These are phyloP conservation scores for Ciconia maguari DNA, from an alignment of 2,113 vertebrate species.

Conservation along the genomic window DNA sequence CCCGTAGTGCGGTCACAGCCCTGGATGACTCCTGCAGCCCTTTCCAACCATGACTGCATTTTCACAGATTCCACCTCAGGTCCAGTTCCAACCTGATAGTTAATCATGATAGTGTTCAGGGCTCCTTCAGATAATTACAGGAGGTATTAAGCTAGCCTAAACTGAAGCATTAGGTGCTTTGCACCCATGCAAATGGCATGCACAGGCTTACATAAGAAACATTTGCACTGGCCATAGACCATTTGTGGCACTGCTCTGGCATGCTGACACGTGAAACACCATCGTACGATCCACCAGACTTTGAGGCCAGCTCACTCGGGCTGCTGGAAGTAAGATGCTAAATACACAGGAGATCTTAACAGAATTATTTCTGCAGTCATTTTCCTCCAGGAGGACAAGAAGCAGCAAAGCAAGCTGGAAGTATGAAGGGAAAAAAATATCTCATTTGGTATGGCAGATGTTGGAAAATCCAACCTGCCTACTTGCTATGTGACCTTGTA, in stretches of 20 bases:
- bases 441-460: rapidly evolving
- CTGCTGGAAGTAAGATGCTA: background rate
- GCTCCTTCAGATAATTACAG: background rate
- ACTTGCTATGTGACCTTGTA: background rate
- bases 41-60: constrained; percentile 6
- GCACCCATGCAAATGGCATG: background rate
- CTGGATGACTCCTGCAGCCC: background rate
- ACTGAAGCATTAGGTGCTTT: background rate
- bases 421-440: background rate
- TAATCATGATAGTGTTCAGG: background rate
- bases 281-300: background rate
- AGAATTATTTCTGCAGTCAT: background rate
- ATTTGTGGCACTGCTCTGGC: background rate
- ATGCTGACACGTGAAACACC: background rate
- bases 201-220: background rate
- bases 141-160: background rate
- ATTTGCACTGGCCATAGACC: background rate
- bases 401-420: background rate
- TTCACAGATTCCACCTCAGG: constrained; percentile 11
- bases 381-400: background rate
- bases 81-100: constrained; percentile 15
- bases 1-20: background rate
- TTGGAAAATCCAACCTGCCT: background rate
- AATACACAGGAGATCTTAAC: background rate
- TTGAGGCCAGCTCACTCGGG: background rate